These are phyloP conservation scores for Recurvirostra avosetta DNA, from an alignment of 2,113 vertebrate species.

Conservation along the genomic window DNA sequence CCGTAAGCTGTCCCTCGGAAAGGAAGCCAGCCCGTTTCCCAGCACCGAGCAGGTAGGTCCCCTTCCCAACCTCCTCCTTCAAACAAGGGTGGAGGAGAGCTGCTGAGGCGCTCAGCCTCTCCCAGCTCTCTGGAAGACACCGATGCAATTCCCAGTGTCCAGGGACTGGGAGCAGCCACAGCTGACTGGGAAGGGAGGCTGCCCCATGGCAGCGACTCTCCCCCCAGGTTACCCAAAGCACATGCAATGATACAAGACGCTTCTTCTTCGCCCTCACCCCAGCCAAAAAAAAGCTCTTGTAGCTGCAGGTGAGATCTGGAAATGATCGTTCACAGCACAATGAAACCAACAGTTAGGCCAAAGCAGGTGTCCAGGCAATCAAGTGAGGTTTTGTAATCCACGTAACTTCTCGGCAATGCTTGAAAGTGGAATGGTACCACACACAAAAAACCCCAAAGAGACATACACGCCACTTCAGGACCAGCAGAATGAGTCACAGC, in stretches of 20 bases:
- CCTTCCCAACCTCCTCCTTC: not conserved
- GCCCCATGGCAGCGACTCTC: not conserved
- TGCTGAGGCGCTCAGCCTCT: not conserved
- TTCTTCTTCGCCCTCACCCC: not conserved
- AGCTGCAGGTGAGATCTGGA: not conserved
- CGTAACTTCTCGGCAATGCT: not conserved
- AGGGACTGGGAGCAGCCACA: not conserved
- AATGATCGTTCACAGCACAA: not conserved
- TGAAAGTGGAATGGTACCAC: no score
- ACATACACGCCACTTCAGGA: accelerated
- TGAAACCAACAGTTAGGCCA: not conserved
- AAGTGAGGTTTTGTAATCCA: not conserved
- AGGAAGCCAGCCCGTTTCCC: not conserved
- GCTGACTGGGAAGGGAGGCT: not conserved
- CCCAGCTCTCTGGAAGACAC: not conserved
- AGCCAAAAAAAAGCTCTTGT: not conserved
- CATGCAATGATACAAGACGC: accelerated
- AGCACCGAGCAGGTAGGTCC: not conserved
- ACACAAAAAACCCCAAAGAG: not conserved
- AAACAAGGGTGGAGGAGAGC: not conserved
- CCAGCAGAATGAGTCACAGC: not conserved
- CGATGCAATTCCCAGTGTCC: no score
- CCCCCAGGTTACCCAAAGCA: not conserved
- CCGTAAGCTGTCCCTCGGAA: not conserved
- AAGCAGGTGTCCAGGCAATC: not conserved